Evolutionary conservation across 2,888 invertebrate genomes (phyloP), one percentile per base, ranked within the genome.

Genomic region (Acheta domesticus): DNA sequence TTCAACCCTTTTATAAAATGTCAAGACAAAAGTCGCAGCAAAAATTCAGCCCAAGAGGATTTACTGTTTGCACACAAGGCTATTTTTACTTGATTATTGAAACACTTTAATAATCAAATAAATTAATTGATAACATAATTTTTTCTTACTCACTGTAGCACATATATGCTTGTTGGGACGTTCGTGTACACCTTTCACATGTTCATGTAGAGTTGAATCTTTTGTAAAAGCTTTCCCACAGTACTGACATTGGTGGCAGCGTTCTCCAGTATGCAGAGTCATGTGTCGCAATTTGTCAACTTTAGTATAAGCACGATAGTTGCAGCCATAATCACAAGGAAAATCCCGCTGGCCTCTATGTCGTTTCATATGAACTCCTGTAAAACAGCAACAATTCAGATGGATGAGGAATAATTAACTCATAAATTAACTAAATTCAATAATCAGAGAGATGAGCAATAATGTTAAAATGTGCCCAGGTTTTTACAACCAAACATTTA

Each of bases 211-310:
- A 8, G 82, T 81, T 12, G 81, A 81, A 75, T 82, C 81, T 50
- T 81, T 81, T 14, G 82, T 81, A 79, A 82, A 82, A 4, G 82
- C 82, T 77, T 82, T 82, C 14, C 81, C 82, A 80, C 82, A 82
- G 75, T 80, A 82, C 79, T 82, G 81, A 79, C 82, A 82, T 14
- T 82, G 76, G 20, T 81, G 81, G 49, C 82, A 81, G 3, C 80
- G 77, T 50, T 82, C 81, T 75, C 81, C 80, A 20, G 82, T 82
- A 23, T 82, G 82, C 23, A 81, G 77, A 12, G 81, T 82, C 79
- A 80, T 81, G 21, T 82, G 82, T 20, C 82, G 82, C 4, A 79
- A 50, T 36, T 79, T 79, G 73, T 82, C 82, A 12, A 81, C 79
- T 79, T 82, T 82, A n/a, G 82, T 82, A 49, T 81, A 81, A 11